phyloP scores from a whole-genome alignment of 2,888 invertebrate species.

The Gymnoscelis rufifasciata region DNA sequence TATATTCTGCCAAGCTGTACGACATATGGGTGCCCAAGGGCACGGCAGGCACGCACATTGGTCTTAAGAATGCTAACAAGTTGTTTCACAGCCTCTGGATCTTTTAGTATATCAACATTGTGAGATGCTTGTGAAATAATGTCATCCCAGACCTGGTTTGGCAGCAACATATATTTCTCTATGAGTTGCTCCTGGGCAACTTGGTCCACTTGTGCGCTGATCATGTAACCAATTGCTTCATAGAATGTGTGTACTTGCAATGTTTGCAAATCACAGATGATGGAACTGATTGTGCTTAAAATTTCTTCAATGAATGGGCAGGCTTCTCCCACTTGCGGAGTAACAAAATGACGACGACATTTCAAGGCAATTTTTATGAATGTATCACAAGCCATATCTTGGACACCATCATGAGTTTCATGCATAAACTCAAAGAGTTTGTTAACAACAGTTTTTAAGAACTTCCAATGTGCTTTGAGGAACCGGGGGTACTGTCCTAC shows the following conservation, averaged over 20 bases:
- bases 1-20: conserved; percentile 97
- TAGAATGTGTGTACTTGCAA: conserved; percentile 99
- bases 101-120: conserved; percentile 97
- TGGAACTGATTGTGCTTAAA: conserved; percentile 95
- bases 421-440: conserved; percentile 99
- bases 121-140: conserved; percentile 97
- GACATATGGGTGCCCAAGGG: conserved; percentile 97
- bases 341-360: conserved; percentile 98
- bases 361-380: conserved; percentile 99
- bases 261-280: conserved; percentile 99
- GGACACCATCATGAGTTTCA: conserved; percentile 99
- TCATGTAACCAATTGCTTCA: conserved; percentile 99
- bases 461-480: conserved; percentile 99
- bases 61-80: conserved; percentile 98
- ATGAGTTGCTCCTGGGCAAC: conserved; percentile 95
- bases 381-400: conserved; percentile 99
- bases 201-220: conserved; percentile 95
- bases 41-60: conserved; percentile 99
- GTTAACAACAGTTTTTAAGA: conserved; percentile 99
- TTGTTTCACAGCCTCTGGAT: conserved; percentile 97
- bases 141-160: conserved; percentile 99
- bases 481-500: conserved; percentile 99
- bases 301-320: conserved; percentile 99
- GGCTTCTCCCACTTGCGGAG: conserved; percentile 95
- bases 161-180: conserved; percentile 97